Evolutionary conservation across 2,113 vertebrate species (phyloP).

Genomic region (Rhipidura dahli): DNA sequence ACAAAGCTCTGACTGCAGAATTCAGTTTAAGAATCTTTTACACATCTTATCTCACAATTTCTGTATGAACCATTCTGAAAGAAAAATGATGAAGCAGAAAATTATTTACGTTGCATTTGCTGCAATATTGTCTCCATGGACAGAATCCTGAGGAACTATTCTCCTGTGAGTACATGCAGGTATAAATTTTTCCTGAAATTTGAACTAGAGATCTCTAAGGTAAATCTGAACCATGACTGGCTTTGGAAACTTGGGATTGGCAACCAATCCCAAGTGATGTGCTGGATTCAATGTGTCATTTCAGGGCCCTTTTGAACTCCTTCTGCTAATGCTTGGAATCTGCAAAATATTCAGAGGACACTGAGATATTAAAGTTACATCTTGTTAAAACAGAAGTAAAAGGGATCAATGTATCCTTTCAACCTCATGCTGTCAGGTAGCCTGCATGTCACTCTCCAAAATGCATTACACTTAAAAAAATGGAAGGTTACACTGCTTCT

Average conservation of each 20-base stretch:
- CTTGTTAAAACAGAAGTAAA: not conserved
- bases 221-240: accelerated
- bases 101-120: not conserved
- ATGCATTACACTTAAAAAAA: not conserved
- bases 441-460: not conserved
- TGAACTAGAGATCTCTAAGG: not conserved
- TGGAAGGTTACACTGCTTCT: not conserved
- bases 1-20: not conserved
- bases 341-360: not conserved
- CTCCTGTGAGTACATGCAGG: not conserved
- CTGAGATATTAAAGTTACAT: not conserved
- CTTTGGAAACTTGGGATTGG: not conserved
- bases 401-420: not conserved
- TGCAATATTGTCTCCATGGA: not conserved
- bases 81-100: not conserved
- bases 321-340: not conserved
- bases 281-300: not conserved
- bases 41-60: not conserved
- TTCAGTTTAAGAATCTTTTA: not conserved
- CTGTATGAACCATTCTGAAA: not conserved
- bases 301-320: not conserved
- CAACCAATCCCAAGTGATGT: not conserved
- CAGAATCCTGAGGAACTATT: not conserved
- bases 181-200: not conserved
- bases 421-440: not conserved